Evolutionary conservation across 2,888 invertebrate genomes (phyloP).

Genomic region (Cryptus viduatorius): DNA sequence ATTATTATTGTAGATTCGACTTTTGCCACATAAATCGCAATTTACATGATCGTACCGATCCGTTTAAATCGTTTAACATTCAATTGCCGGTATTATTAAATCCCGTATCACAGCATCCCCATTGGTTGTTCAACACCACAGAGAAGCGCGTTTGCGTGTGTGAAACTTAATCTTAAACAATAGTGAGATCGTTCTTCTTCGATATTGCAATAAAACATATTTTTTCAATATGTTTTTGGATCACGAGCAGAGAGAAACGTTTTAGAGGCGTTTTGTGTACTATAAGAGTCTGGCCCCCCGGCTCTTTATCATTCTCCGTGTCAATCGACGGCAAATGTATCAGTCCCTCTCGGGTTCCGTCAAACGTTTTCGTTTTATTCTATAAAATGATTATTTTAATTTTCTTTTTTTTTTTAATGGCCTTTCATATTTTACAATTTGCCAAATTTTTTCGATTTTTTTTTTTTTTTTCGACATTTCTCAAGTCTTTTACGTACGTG

Average conservation of each 20-base stretch:
- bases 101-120: slow-evolving; percentile 63
- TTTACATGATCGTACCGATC: slow-evolving; percentile 21
- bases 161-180: slow-evolving; percentile 60
- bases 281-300: slow-evolving; percentile 57
- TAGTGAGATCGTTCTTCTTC: slow-evolving; percentile 63
- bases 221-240: slow-evolving; percentile 40
- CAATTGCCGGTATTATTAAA: slow-evolving; percentile 53
- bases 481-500: slow-evolving; percentile 18
- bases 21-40: neutral
- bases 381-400: neutral
- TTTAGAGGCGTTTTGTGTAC: slow-evolving; percentile 39
- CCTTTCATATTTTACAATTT: slow-evolving; percentile 29
- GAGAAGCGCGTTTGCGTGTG: slow-evolving; percentile 46
- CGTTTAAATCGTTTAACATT: neutral
- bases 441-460: neutral
- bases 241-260: slow-evolving; percentile 61
- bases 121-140: slow-evolving; percentile 43
- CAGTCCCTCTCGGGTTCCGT: neutral
- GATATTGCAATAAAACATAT: slow-evolving; percentile 56
- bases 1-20: neutral
- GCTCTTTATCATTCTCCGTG: slow-evolving; percentile 39
- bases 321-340: slow-evolving; percentile 38
- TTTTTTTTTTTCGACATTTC: neutral
- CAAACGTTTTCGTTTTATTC: neutral
- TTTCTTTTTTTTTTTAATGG: neutral